These are phyloP conservation scores for Morone saxatilis DNA, from an alignment of 2,113 vertebrate genomes.

Conservation along the genomic window DNA sequence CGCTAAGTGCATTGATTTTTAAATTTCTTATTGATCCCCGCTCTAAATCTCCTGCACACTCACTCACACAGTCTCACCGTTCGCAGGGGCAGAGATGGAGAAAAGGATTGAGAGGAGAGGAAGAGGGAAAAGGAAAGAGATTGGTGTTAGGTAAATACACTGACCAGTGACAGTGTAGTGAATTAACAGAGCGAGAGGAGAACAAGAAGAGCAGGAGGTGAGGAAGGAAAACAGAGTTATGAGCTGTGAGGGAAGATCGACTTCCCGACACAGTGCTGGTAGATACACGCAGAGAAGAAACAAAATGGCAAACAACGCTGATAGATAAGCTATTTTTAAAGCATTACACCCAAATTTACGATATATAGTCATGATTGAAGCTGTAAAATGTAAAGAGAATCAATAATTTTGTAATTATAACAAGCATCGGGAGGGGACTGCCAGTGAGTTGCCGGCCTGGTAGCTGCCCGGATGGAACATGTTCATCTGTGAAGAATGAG, in stretches of 20 bases:
- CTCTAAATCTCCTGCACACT: constrained; percentile 92
- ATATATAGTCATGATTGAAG: constrained; percentile 1
- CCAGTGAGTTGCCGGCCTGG: constrained; percentile 26
- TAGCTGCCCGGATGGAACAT: constrained; percentile 58
- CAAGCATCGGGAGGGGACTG: constrained; percentile 36
- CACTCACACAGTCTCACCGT: constrained; percentile 74
- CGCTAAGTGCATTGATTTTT: constrained; percentile 97
- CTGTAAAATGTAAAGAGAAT: constrained; percentile 46
- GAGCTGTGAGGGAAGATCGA: constrained; percentile 36
- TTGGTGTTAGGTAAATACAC: constrained; percentile 79
- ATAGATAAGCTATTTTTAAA: constrained; percentile 6
- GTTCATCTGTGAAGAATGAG: constrained; percentile 75
- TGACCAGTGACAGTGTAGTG: constrained; percentile 68
- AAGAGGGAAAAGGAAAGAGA: constrained; percentile 54
- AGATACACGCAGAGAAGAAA: constrained; percentile 9
- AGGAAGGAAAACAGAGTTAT: constrained; percentile 41
- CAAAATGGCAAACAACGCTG: constrained; percentile 14
- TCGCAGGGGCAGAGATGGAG: constrained; percentile 75
- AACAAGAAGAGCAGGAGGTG: constrained; percentile 29
- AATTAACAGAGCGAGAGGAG: constrained; percentile 69
- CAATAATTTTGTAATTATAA: constrained; percentile 53
- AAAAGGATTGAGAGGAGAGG: constrained; percentile 55
- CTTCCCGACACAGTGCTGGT: neutral
- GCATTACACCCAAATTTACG: neutral
- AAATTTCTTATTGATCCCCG: constrained; percentile 96